phyloP scores from a whole-genome alignment of 2,113 vertebrate species.

The Alethe castanea region DNA sequence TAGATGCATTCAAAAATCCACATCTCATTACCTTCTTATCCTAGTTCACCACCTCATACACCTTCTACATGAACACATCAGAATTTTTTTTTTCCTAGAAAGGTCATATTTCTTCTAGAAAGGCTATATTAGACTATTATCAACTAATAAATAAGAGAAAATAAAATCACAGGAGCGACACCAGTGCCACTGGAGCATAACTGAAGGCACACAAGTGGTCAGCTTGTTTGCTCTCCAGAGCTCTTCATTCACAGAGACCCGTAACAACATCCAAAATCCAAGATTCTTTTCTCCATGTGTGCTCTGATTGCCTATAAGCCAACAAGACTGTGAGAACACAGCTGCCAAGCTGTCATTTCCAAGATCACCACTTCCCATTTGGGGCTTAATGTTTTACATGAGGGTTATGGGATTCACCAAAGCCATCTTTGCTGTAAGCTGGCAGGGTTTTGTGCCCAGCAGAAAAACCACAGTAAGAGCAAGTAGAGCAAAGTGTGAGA shows the following conservation, averaged over 20 bases:
- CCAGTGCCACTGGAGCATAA: background rate
- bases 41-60: background rate
- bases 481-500: background rate
- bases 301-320: background rate
- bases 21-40: background rate
- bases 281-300: background rate
- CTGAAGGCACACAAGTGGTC: background rate
- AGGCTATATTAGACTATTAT: background rate
- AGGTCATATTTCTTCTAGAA: background rate
- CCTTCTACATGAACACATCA: background rate
- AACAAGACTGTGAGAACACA: background rate
- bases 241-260: background rate
- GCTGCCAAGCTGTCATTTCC: background rate
- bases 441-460: background rate
- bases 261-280: background rate
- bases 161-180: background rate
- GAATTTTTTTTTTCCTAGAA: background rate
- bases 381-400: background rate
- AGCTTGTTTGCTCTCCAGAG: background rate
- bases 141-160: background rate
- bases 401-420: background rate
- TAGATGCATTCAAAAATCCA: background rate
- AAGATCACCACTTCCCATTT: background rate
- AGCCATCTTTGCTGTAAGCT: background rate
- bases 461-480: background rate